Evolutionary conservation across 2,113 vertebrate species (phyloP).

Genomic region (Lathamus discolor): DNA sequence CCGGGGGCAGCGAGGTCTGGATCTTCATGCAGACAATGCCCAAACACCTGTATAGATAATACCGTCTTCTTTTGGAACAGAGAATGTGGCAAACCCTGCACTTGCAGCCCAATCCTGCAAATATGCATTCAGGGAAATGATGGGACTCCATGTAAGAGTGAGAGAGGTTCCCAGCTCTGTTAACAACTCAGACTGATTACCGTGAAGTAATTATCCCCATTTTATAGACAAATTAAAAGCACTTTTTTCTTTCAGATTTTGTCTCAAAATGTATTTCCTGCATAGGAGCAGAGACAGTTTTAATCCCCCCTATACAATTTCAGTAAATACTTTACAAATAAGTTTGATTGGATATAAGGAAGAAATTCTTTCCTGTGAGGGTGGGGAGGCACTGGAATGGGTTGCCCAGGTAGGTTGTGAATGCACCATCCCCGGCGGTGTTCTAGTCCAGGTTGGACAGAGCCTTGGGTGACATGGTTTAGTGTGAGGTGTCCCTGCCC

Average conservation of each 20-base stretch:
- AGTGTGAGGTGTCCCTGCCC: no score
- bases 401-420: no score
- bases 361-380: no score
- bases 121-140: not conserved
- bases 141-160: not conserved
- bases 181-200: not conserved
- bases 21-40: not conserved
- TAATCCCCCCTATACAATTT: not conserved
- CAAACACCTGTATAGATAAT: slow-evolving; percentile 23
- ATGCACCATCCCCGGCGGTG: no score
- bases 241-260: not conserved
- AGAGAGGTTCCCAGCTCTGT: not conserved
- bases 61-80: not conserved
- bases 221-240: not conserved
- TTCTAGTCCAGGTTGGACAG: no score
- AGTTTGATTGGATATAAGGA: no score
- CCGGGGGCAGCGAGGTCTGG: not conserved
- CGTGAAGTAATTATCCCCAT: not conserved
- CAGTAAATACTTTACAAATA: not conserved
- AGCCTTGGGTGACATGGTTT: no score
- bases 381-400: no score
- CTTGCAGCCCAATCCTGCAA: not conserved
- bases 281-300: not conserved
- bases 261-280: not conserved
- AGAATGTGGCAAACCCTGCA: not conserved